Evolutionary conservation across 2,888 invertebrate genomes (phyloP), one percentile per base, ranked within the genome.

Genomic region (Dynastes maya): DNA sequence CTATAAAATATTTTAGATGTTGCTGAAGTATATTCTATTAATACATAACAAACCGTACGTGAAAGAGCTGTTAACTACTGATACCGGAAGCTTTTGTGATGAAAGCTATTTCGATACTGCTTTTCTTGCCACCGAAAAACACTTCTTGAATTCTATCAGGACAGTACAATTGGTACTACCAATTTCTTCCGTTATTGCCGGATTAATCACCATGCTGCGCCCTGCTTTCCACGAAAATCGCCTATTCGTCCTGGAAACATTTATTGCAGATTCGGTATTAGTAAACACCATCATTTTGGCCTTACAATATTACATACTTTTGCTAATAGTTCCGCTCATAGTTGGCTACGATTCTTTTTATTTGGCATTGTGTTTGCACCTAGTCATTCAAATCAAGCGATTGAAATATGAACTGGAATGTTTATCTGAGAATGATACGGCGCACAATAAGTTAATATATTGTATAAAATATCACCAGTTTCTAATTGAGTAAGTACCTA

Each of bases 261-360:
- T 2, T 27, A 13, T 32, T 0, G 22, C 37, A n/a, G 70, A 9
- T 6, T 71, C 70, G 6, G n/a, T n/a, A 1, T 13, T 37, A 4
- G 3, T 71, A n/a, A 53, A 71, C 9, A 22, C 55, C 1, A 8
- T 71, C 9, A n/a, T 55, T 2, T 8, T 71, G 13, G 27, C 49
- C 6, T 71, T 49, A 1, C 55, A 71, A 16, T 53, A 29, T 29
- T 71, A 71, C 13, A 11, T 29, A 13, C 29, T 71, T n/a, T 9
- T 27, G 2, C 13, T 71, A 11, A 3, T 9, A 1, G 16, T 71
- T 55, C 70, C 70, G 2, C 11, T 71, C 1, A n/a, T 71, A n/a
- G 11, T 71, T 16, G 32, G 70, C 6, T 71, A 71, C 27, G 70
- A 71, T 16, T 71, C 16, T 6, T 3, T 71, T 13, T 71, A 71